Evolutionary conservation across 2,888 invertebrate genomes (phyloP).

Genomic region (Julus scanicus): DNA sequence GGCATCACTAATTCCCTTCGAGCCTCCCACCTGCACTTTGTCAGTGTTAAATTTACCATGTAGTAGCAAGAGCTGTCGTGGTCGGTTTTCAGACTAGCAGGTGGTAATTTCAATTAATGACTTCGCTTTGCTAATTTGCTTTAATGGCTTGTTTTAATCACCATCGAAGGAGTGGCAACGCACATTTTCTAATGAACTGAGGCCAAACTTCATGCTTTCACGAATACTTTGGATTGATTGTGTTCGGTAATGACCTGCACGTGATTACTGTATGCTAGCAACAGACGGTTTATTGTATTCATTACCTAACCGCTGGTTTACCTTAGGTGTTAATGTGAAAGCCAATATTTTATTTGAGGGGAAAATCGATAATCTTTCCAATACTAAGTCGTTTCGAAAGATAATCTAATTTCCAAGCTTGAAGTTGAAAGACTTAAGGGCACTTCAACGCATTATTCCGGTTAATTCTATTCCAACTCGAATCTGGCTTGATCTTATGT

Average conservation of each 20-base stretch:
- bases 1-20: neutral
- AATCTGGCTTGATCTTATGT: no score
- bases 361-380: neutral
- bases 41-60: neutral
- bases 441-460: neutral
- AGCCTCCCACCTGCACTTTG: neutral
- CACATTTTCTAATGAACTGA: neutral
- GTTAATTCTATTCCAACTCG: neutral
- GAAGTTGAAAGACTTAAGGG: neutral
- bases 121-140: neutral
- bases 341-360: neutral
- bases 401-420: neutral
- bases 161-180: neutral
- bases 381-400: neutral
- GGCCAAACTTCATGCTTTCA: neutral
- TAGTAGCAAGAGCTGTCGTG: neutral
- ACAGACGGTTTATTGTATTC: neutral
- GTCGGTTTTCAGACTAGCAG: neutral
- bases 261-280: constrained; percentile 5
- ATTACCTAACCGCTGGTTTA: neutral
- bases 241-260: neutral
- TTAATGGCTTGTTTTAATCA: neutral
- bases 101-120: constrained; percentile 17
- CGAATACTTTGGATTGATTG: neutral
- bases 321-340: neutral